Conservation (phyloP, 2,113 vertebrate genomes). For the Ciconia boyciana region DNA sequence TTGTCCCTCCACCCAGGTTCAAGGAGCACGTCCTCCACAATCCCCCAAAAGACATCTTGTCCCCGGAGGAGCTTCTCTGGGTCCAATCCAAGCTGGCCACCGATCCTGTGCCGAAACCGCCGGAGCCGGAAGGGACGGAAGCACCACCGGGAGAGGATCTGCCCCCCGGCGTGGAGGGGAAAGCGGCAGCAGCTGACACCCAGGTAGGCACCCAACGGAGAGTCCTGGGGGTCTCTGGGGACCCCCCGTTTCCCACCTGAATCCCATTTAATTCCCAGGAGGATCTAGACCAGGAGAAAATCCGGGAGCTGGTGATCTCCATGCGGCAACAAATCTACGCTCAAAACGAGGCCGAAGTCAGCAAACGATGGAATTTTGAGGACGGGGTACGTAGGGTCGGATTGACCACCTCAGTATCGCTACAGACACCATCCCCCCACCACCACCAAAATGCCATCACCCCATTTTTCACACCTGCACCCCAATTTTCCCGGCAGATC, state of each 20-base stretch:
- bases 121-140: conserved; percentile 39
- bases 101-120: conserved; percentile 4
- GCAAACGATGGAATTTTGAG: conserved; percentile 84
- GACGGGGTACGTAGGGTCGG: conserved; percentile 63
- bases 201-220: not conserved
- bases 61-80: conserved; percentile 75
- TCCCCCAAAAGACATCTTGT: conserved; percentile 71
- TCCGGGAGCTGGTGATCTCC: conserved; percentile 74
- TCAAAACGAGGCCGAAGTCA: conserved; percentile 81
- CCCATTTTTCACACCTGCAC: not conserved
- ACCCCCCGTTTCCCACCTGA: accelerated
- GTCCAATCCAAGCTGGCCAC: conserved; percentile 64
- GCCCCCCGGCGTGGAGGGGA: conserved; percentile 38
- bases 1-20: conserved; percentile 48
- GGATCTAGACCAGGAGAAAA: conserved; percentile 72
- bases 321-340: conserved; percentile 75
- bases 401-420: not conserved
- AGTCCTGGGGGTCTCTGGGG: too few relatives aligned
- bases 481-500: conserved; percentile 62
- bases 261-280: conserved; percentile 48
- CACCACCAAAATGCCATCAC: too few relatives aligned
- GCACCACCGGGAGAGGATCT: conserved; percentile 78
- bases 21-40: conserved; percentile 74
- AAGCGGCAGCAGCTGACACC: not conserved
- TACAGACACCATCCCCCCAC: too few relatives aligned